Evolutionary conservation across 2,113 vertebrate species (phyloP), one percentile per base, ranked within the genome.

Genomic region (Melospiza georgiana): DNA sequence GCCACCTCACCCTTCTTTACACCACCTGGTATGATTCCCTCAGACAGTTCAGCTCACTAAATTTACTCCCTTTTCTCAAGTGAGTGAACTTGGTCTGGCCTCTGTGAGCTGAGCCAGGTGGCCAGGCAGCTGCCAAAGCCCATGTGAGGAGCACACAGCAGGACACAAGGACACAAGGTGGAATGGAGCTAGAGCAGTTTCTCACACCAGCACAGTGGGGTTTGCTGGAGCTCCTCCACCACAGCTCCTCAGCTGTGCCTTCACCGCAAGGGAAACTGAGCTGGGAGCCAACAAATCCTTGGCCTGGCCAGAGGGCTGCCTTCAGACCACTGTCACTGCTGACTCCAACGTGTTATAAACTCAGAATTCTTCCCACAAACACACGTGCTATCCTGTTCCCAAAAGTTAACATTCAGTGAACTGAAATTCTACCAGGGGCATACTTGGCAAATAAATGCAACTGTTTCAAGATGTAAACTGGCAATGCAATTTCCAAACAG

Each of bases 91-190:
- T 69, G 28, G 37, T 51, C 43, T 2, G 4, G 20, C 62, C 30
- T 91, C 61, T 62, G 43, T 31, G 37, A 41, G 30, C 62, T 44
- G 27, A 87, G 43, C 49, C 80, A 69, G 27, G 65, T 52, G 65
- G 28, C 41, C n/a, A 33, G 35, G 35, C 4, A 1, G 62, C 59
- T 94, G 84, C 86, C 79, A 68, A 63, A 87, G 44, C 21, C 7
- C 2, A 22, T 2, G 14, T 0, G 0, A 57, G 28, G 27, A 88
- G 41, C 31, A 86, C 51, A 52, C 0, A 62, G 68, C 22, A 66
- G 46, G 35, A 76, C 57, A 63, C 15, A 8, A 66, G 46, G 35
- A 76, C 57, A 63, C 15, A 8, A 55, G 63, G 39, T 4, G 1
- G 54, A 76, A 87, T 57, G 58, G 74, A 46, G 57, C 1, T 1